Conservation (phyloP, 2,888 invertebrate genomes). For the Cyaniris semiargus region DNA sequence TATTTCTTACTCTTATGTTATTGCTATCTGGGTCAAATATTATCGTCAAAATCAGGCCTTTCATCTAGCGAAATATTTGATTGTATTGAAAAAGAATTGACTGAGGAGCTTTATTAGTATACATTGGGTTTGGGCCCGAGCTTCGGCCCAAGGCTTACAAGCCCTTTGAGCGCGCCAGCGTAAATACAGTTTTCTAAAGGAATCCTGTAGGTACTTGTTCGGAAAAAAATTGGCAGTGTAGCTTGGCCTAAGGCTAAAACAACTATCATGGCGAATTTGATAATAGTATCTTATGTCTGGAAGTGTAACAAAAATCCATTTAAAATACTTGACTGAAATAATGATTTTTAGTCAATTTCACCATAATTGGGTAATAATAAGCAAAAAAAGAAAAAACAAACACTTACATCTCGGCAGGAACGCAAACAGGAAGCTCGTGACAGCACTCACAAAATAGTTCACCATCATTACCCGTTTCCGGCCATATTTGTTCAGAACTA, state of each 20-base stretch:
- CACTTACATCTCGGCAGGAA: slow-evolving; percentile 81
- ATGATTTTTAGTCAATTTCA: too few relatives aligned
- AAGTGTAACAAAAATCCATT: neutral
- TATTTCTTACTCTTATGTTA: neutral
- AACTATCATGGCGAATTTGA: too few relatives aligned
- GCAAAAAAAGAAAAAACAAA: too few relatives aligned
- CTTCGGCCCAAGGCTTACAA: neutral
- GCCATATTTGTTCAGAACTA: slow-evolving; percentile 84
- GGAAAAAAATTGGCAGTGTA: too few relatives aligned
- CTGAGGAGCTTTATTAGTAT: neutral
- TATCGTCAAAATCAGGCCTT: neutral
- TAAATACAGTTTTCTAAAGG: too few relatives aligned
- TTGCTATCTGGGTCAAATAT: neutral
- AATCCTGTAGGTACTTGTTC: too few relatives aligned
- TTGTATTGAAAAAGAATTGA: neutral
- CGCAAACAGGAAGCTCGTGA: slow-evolving; percentile 81
- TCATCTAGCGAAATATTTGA: neutral
- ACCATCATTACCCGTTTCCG: slow-evolving; percentile 82
- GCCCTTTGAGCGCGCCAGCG: too few relatives aligned
- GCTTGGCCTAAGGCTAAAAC: too few relatives aligned
- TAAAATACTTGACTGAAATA: too few relatives aligned
- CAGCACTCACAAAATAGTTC: slow-evolving; percentile 82
- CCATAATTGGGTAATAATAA: too few relatives aligned
- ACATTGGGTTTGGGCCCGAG: too few relatives aligned
- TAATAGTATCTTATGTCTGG: too few relatives aligned